These are phyloP conservation scores for Bombus superbus DNA, from an alignment of 1,140 invertebrate species.

Conservation along the genomic window DNA sequence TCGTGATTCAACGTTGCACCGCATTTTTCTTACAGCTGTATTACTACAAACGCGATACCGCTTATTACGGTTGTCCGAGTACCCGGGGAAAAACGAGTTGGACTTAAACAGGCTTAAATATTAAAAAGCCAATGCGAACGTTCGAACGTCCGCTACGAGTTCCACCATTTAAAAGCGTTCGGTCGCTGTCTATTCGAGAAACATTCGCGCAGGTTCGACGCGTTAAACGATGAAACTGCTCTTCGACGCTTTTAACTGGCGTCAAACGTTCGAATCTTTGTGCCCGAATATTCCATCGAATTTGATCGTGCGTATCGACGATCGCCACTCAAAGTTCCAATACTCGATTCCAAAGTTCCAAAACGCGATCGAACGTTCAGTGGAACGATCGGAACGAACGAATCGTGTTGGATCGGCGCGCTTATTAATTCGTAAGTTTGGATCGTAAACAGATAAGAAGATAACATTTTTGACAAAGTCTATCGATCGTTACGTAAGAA, in stretches of 20 bases:
- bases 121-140: too few species aligned
- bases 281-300: too few species aligned
- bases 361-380: not conserved
- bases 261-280: not conserved
- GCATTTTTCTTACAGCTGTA: constrained; percentile 1
- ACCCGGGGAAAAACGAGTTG: not conserved
- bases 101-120: too few species aligned
- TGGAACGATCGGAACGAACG: not conserved
- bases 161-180: not conserved
- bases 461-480: not conserved
- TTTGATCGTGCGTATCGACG: too few species aligned
- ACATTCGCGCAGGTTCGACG: too few species aligned
- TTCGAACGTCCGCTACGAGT: too few species aligned
- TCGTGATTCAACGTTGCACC: constrained; percentile 12
- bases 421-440: not conserved
- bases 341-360: too few species aligned
- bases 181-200: too few species aligned
- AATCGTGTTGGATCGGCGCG: not conserved
- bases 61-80: constrained; percentile 6
- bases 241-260: not conserved
- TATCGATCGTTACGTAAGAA: not conserved
- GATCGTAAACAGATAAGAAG: not conserved
- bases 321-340: not conserved
- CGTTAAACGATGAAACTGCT: not conserved
- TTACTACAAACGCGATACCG: not conserved